Percentiles rank a stretch among this genome's conserved stretches.
Conservation (phyloP, 92 coral and sea anemone species). For the Bergia puertoricense region DNA sequence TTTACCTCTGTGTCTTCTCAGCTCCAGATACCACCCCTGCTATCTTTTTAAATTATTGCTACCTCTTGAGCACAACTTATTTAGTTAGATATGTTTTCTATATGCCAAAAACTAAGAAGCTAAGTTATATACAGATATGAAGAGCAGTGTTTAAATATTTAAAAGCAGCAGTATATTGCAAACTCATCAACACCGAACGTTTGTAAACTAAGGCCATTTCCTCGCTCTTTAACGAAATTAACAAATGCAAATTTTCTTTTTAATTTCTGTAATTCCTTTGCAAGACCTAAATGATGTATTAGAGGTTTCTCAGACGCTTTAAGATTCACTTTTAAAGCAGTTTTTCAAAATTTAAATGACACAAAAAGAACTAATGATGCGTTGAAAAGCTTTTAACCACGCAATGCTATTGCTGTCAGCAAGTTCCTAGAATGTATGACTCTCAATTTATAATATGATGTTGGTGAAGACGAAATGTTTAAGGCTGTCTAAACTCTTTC, state of each 20-base stretch:
- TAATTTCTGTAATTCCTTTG: background rate
- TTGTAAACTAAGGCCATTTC: constrained; percentile 8
- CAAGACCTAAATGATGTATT: background rate
- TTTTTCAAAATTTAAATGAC: background rate
- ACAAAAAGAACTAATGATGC: background rate
- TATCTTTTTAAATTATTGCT: background rate
- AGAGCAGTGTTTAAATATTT: background rate
- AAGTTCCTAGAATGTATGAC: too few species aligned
- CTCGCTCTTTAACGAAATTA: background rate
- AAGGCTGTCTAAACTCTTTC: too few species aligned
- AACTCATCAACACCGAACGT: background rate
- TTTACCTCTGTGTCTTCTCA: background rate
- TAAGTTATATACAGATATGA: background rate
- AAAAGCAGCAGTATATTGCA: constrained; percentile 1
- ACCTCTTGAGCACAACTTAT: background rate
- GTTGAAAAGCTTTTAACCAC: background rate
- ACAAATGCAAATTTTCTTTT: background rate
- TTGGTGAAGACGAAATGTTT: too few species aligned
- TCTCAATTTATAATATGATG: too few species aligned
- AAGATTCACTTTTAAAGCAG: background rate
- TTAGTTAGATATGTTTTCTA: background rate
- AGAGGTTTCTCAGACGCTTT: background rate
- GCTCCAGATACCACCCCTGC: background rate
- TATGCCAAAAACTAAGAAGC: background rate
- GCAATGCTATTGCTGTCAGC: too few species aligned